These are phyloP conservation scores for Crocodylus rhombifer DNA, from an alignment of 2,797 vertebrate species.

Conservation along the genomic window DNA sequence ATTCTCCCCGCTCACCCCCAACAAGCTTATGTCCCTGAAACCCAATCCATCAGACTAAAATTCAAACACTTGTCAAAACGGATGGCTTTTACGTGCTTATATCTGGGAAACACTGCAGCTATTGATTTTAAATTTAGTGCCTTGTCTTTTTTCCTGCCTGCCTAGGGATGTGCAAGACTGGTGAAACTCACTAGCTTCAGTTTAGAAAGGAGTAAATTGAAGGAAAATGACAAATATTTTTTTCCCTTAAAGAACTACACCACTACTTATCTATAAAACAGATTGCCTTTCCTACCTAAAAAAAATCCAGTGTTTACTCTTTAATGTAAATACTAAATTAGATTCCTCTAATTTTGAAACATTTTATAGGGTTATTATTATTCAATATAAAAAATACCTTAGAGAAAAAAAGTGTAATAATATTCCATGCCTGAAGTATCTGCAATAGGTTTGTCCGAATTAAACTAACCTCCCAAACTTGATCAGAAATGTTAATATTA, in stretches of 20 bases:
- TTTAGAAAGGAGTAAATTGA: slow-evolving; percentile 24
- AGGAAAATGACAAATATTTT: neutral
- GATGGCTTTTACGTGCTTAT: slow-evolving; percentile 37
- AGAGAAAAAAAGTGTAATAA: neutral
- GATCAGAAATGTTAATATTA: neutral
- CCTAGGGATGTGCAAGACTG: neutral
- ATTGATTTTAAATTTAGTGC: slow-evolving; percentile 67
- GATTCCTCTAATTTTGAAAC: neutral
- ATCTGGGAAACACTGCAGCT: slow-evolving; percentile 44
- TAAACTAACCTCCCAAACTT: neutral
- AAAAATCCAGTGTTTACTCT: neutral
- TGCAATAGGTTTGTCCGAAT: neutral
- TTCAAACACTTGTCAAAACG: slow-evolving; percentile 53
- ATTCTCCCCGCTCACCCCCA: neutral
- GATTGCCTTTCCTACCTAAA: neutral
- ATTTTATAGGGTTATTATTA: too few species aligned
- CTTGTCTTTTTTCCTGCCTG: slow-evolving; percentile 3
- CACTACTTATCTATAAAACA: neutral
- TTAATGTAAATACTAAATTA: neutral
- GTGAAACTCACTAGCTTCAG: slow-evolving; percentile 19
- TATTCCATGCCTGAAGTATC: neutral
- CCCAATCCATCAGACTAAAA: slow-evolving; percentile 58
- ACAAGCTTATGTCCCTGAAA: slow-evolving; percentile 47
- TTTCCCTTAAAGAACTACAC: neutral
- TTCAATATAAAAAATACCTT: neutral